Base-by-base conservation (phyloP, 2,888 invertebrate species). In the Dasypogon diadema region DNA sequence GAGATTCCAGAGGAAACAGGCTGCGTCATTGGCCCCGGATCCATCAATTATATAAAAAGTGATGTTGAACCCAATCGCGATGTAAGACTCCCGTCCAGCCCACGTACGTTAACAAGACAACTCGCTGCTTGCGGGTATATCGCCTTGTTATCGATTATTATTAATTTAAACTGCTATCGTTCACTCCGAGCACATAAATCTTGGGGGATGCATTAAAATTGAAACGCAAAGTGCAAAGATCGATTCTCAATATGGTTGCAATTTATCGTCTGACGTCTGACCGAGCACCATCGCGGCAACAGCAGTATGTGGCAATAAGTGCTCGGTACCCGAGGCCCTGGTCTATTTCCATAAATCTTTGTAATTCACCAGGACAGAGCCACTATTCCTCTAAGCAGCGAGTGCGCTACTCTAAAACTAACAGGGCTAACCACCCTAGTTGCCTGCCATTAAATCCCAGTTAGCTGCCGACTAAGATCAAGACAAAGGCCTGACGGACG, bases 291-390 rank as follows among this genome's bases (percentile, higher is more conserved):
- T 5, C 34, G 30, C 16, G 16, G 30, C 58, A 37, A 37, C 60
- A 60, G 60, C 37, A 65, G 12, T 22, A 4, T 10, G 46, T 46
- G 48, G n/a, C n/a, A 42, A 65, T 65, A 65, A 65, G 24, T 21
- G 10, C 18, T 63, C 42, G 48, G 48, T 46, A 6, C 65, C 42
- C 24, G n/a, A 42, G 65, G 46, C 65, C 4, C 46, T 46, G 46
- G 24, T 65, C 65, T 65, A 65, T 65, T 65, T 65, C 24, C 65
- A 65, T 65, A 65, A 65, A 65, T 65, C 65, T 46, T 60, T 37
- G 16, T 60, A 60, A 60, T 65, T 65, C 65, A 26, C 24, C 24
- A 14, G 14, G 48, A 22, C 65, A 16, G 14, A 42, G 63, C 42
- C 42, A 22, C 42, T 42, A 12, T 18, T 12, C 63, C 8, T 30